Evolutionary conservation across 2,797 vertebrate genomes (phyloP).

Genomic region (Halcyon badia): DNA sequence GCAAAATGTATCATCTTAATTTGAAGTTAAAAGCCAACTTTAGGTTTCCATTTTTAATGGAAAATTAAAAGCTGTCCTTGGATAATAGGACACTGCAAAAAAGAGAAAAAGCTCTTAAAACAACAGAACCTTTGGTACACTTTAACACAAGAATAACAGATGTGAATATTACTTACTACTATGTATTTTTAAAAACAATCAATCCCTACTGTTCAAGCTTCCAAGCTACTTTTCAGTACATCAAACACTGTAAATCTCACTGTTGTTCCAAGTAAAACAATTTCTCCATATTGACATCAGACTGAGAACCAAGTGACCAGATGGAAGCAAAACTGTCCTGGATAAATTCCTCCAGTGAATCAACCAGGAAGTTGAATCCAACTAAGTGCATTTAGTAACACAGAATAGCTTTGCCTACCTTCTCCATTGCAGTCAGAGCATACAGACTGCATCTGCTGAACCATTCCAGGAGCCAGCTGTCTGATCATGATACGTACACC

Average conservation of each 20-base stretch:
- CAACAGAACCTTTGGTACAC: neutral
- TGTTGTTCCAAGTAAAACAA: neutral
- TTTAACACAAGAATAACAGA: neutral
- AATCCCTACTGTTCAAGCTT: neutral
- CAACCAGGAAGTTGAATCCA: neutral
- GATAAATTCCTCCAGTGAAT: neutral
- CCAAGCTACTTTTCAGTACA: neutral
- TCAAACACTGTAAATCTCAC: neutral
- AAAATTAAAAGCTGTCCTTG: neutral
- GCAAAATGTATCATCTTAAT: neutral
- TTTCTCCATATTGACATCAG: neutral
- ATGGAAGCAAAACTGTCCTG: neutral
- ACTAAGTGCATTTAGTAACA: neutral
- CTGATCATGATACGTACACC: conserved; percentile 98
- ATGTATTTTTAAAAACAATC: neutral
- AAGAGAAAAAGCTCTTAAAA: neutral
- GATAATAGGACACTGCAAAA: neutral
- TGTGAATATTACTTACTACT: neutral
- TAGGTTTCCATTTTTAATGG: neutral
- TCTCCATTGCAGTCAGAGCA: conserved; percentile 97
- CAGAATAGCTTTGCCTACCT: conserved; percentile 82
- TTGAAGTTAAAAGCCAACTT: neutral
- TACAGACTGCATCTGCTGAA: conserved; percentile 99
- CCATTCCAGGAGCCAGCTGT: conserved; percentile 98
- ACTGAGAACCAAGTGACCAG: neutral